These are phyloP conservation scores for Ericerus pela DNA, from an alignment of 1,140 invertebrate genomes.

Conservation along the genomic window DNA sequence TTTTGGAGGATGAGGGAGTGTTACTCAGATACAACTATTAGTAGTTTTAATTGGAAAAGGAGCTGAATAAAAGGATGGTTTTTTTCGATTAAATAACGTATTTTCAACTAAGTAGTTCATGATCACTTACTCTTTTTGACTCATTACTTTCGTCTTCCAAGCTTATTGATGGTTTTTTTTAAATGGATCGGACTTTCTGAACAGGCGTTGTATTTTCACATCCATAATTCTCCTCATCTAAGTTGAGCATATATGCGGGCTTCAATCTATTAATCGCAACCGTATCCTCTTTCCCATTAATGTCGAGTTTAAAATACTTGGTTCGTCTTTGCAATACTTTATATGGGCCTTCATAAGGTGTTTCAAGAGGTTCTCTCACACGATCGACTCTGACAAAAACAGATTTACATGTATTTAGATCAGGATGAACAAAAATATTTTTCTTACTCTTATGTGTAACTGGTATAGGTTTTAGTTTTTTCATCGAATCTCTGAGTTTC, in stretches of 20 bases:
- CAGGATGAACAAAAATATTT: no score
- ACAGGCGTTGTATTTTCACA: no score
- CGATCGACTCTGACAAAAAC: slow-evolving; percentile 14
- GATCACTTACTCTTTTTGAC: no score
- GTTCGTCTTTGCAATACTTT: neutral
- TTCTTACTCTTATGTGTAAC: neutral
- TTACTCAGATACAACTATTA: no score
- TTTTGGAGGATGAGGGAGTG: no score
- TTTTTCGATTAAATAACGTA: neutral
- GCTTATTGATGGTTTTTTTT: no score
- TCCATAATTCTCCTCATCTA: no score
- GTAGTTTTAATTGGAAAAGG: neutral
- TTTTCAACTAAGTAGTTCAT: neutral
- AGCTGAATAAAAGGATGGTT: neutral
- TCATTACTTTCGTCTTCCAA: no score
- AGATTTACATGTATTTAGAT: slow-evolving; percentile 2
- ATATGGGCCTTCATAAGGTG: slow-evolving; percentile 10
- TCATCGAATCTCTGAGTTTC: no score
- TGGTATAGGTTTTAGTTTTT: neutral
- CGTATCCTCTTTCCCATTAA: neutral
- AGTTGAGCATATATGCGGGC: slow-evolving; percentile 11
- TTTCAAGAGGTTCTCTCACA: neutral
- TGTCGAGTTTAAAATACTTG: slow-evolving; percentile 7
- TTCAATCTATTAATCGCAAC: slow-evolving; percentile 10
- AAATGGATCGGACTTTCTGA: no score